phyloP scores from a whole-genome alignment of 2,888 invertebrate genomes.

The Andrena chrysosceles region DNA sequence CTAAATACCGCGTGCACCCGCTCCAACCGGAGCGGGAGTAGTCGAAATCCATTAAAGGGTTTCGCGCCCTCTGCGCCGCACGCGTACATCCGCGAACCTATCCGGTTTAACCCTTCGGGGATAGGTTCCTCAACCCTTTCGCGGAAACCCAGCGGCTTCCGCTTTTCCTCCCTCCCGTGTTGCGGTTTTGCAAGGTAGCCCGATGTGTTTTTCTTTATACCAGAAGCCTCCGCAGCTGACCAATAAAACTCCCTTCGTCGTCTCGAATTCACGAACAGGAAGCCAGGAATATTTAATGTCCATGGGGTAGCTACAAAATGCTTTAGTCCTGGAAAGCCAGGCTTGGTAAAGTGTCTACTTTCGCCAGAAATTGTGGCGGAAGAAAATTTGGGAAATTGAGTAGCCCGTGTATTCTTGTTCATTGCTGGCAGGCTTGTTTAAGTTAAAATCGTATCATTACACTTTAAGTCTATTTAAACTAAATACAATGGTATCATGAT shows the following conservation, averaged over 20 bases:
- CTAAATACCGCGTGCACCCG: conserved; percentile 57
- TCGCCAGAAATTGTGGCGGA: neutral
- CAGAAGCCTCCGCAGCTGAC: conserved; percentile 2
- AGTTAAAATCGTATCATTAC: too few species aligned
- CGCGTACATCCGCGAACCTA: conserved; percentile 37
- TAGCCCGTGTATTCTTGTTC: too few species aligned
- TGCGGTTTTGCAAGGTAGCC: conserved; percentile 48
- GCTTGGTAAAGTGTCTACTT: neutral
- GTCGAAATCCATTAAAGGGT: conserved; percentile 75
- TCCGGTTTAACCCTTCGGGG: conserved; percentile 44
- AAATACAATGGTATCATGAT: too few species aligned
- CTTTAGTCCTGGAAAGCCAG: neutral
- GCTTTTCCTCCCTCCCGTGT: conserved; percentile 57
- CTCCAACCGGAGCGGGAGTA: conserved; percentile 43
- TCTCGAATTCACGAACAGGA: conserved; percentile 22
- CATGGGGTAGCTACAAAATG: neutral
- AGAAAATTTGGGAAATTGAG: neutral
- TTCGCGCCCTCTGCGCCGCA: conserved; percentile 54
- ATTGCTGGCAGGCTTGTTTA: too few species aligned
- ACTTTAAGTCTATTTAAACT: too few species aligned
- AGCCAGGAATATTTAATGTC: neutral
- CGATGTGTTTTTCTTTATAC: conserved; percentile 44
- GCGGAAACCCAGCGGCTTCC: conserved; percentile 57
- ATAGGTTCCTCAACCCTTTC: conserved; percentile 56
- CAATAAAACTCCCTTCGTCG: conserved; percentile 28